Evolutionary conservation across 2,113 vertebrate species (phyloP).

Genomic region (Amphiprion ocellaris): DNA sequence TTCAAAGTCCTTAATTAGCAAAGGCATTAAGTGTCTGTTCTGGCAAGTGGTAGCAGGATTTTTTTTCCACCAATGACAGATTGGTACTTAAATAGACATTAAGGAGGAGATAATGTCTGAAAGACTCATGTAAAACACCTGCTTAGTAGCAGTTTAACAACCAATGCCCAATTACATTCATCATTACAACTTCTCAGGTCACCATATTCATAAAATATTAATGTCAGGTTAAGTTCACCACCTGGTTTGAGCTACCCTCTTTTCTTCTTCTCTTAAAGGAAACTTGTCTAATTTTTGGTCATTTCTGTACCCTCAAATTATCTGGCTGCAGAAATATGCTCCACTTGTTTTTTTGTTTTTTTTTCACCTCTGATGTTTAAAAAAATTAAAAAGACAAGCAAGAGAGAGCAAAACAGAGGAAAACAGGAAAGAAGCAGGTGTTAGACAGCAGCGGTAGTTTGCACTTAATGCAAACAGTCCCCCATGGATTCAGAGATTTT

Average conservation of each 20-base stretch:
- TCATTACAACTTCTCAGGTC: slow-evolving; percentile 73
- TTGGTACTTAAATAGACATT: slow-evolving; percentile 61
- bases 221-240: slow-evolving; percentile 77
- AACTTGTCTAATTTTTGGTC: slow-evolving; percentile 58
- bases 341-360: slow-evolving; percentile 13
- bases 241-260: slow-evolving; percentile 66
- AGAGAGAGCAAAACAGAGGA: not conserved
- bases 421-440: slow-evolving; percentile 61
- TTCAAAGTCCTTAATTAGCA: slow-evolving; percentile 25
- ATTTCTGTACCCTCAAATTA: slow-evolving; percentile 78
- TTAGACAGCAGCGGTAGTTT: slow-evolving; percentile 44
- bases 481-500: slow-evolving; percentile 11
- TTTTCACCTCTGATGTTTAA: slow-evolving; percentile 42
- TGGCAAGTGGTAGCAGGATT: not conserved
- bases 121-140: slow-evolving; percentile 68
- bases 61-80: slow-evolving; percentile 55
- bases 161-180: slow-evolving; percentile 67
- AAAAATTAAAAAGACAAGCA: slow-evolving; percentile 8
- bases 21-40: slow-evolving; percentile 8
- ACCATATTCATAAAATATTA: slow-evolving; percentile 80
- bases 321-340: slow-evolving; percentile 59
- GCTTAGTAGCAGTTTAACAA: slow-evolving; percentile 64
- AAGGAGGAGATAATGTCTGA: slow-evolving; percentile 56
- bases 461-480: slow-evolving; percentile 47
- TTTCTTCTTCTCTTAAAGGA: slow-evolving; percentile 63